phyloP scores from a whole-genome alignment of 2,797 vertebrate genomes.

The Gila robusta region DNA sequence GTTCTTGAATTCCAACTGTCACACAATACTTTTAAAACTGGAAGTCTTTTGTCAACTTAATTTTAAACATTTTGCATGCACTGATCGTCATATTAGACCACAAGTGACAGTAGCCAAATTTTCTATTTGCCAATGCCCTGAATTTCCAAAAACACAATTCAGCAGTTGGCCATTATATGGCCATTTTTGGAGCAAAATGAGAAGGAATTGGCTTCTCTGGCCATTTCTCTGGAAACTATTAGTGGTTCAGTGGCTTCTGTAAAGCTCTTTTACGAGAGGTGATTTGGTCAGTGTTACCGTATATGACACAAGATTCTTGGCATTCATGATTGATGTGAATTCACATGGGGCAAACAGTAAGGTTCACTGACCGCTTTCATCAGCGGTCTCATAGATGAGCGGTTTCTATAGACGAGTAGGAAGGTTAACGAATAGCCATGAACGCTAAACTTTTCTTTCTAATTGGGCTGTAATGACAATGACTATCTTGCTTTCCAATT shows the following conservation, averaged over 20 bases:
- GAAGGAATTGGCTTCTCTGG: slow-evolving; percentile 24
- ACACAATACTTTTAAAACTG: slow-evolving; percentile 25
- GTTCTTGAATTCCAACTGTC: neutral
- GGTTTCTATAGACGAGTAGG: slow-evolving; percentile 6
- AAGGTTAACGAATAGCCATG: slow-evolving; percentile 7
- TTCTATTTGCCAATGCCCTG: slow-evolving; percentile 1
- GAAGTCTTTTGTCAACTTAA: neutral
- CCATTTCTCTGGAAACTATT: slow-evolving; percentile 36
- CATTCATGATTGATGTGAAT: slow-evolving; percentile 28
- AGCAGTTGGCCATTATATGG: slow-evolving; percentile 1
- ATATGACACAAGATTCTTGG: slow-evolving; percentile 22
- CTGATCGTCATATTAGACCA: slow-evolving; percentile 6
- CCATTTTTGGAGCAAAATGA: slow-evolving; percentile 14
- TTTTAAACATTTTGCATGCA: neutral
- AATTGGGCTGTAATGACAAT: slow-evolving; percentile 15
- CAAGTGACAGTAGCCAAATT: neutral
- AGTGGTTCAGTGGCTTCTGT: slow-evolving; percentile 40
- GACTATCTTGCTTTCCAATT: neutral
- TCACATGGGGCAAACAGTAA: slow-evolving; percentile 29
- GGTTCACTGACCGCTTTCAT: slow-evolving; percentile 47
- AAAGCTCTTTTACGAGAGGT: slow-evolving; percentile 23
- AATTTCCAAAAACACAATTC: slow-evolving; percentile 26
- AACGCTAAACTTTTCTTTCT: slow-evolving; percentile 26
- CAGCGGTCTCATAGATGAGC: slow-evolving; percentile 14
- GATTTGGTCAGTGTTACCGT: slow-evolving; percentile 42